phyloP scores from a whole-genome alignment of 2,888 invertebrate species.

The Pasiphila rectangulata region DNA sequence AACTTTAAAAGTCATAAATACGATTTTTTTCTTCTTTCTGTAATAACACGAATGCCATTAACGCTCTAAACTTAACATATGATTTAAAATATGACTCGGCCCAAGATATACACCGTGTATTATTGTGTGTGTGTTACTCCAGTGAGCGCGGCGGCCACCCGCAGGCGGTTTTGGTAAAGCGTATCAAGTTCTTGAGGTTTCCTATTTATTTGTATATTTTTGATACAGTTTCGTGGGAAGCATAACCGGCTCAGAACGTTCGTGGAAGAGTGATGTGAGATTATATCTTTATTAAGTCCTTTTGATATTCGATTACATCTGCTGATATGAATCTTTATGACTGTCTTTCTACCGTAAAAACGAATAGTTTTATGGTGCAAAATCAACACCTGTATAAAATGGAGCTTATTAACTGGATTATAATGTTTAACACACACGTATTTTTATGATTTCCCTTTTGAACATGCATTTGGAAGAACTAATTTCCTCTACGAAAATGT shows the following conservation, averaged over 20 bases:
- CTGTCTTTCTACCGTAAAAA: constrained; percentile 7
- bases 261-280: constrained; percentile 26
- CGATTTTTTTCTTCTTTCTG: too few relatives aligned
- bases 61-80: background rate
- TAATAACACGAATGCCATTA: too few relatives aligned
- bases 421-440: constrained; percentile 1
- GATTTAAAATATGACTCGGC: background rate
- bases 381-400: constrained; percentile 11
- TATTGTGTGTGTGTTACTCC: too few relatives aligned
- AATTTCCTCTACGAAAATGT: background rate
- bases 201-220: constrained; percentile 38
- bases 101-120: background rate
- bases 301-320: constrained; percentile 24
- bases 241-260: constrained; percentile 27
- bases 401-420: background rate
- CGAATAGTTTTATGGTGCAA: constrained; percentile 5
- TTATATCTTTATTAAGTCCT: constrained; percentile 26
- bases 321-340: constrained; percentile 18
- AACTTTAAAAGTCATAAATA: too few relatives aligned
- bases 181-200: constrained; percentile 51
- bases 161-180: constrained; percentile 48
- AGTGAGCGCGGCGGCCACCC: constrained; percentile 59
- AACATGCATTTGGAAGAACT: background rate
- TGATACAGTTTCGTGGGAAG: constrained; percentile 31
- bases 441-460: constrained; percentile 4